Base-by-base conservation (phyloP, 2,888 invertebrate species). In the Aspidiotus destructor region DNA sequence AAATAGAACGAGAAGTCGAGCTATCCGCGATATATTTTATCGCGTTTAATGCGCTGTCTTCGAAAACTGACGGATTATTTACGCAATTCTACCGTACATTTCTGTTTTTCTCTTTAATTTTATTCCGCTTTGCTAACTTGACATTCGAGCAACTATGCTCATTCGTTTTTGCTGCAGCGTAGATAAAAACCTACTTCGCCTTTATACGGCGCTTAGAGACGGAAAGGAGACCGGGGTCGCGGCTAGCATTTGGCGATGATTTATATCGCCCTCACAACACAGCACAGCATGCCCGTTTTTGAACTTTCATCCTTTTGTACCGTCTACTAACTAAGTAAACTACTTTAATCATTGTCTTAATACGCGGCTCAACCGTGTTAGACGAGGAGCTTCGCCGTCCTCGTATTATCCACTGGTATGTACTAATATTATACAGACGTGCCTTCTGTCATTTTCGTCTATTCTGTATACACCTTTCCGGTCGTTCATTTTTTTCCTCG, bases 41-140 rank as follows among this genome's bases (percentile, higher is more conserved):
- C 60, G 67, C 67, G 48, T 48, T 28, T 67, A 67, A 67, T 67
- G 57, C 55, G 57, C 60, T 67, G 67, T 67, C 67, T 67, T 67
- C 42, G 57, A 67, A 60, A 67, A 58, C 67, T 67, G 67, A 67
- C 67, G 67, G 67, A 67, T 67, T 67, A 67, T 67, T 67, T 67
- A 67, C 67, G 67, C 55, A 17, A 60, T 57, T 48, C 48, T 67
- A 41, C 28, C 28, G 28, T 28, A 28, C 28, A 28, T 67, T 60
- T 67, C 48, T 67, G 41, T 67, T 42, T 65, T 65, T 65, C 17
- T 55, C 57, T 42, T 44, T 65, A 57, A 17, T 55, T 55, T 55
- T 48, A 48, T 48, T 48, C 48, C 48, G 48, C 48, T 48, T 48
- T 48, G 48, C 48, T 48, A 48, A n/a, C 48, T 48, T 48, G 48